Evolutionary conservation across 2,888 invertebrate species (phyloP).

Genomic region (Macrophya annulata): DNA sequence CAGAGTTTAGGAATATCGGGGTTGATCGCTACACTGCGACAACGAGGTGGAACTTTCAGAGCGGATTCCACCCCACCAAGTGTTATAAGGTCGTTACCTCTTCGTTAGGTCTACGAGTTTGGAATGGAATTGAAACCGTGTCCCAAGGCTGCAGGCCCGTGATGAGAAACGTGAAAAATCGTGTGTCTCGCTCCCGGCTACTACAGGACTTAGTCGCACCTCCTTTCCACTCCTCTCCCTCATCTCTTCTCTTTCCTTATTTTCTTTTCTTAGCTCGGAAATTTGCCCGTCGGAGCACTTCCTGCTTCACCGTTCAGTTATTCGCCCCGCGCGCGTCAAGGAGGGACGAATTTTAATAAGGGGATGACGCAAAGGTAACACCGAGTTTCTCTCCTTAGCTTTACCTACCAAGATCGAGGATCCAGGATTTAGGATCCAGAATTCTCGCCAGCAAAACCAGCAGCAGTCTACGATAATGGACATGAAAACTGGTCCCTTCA

Average conservation of each 20-base stretch:
- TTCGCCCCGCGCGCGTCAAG: slow-evolving; percentile 43
- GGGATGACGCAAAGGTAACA: slow-evolving; percentile 20
- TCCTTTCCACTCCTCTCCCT: not conserved
- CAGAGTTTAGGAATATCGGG: slow-evolving; percentile 19
- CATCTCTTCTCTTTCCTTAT: not conserved
- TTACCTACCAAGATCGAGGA: not conserved
- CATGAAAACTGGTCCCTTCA: slow-evolving; percentile 19
- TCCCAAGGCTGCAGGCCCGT: slow-evolving; percentile 9
- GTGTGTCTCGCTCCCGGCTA: not conserved
- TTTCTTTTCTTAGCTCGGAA: slow-evolving; percentile 49
- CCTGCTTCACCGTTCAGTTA: slow-evolving; percentile 50
- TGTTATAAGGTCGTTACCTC: slow-evolving; percentile 51
- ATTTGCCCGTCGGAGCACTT: slow-evolving; percentile 53
- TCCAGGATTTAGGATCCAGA: not conserved
- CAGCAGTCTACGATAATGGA: slow-evolving; percentile 42
- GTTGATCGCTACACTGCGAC: slow-evolving; percentile 11
- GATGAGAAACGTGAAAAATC: slow-evolving; percentile 49
- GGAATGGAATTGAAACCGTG: slow-evolving; percentile 46
- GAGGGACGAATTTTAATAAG: slow-evolving; percentile 56
- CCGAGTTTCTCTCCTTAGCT: not conserved
- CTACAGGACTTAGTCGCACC: not conserved
- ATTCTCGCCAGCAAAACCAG: no score
- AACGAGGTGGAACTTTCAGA: not conserved
- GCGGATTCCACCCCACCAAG: slow-evolving; percentile 3
- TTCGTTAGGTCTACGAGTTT: slow-evolving; percentile 50